Evolutionary conservation across 2,797 vertebrate genomes (phyloP).

Genomic region (Malurus splendens): DNA sequence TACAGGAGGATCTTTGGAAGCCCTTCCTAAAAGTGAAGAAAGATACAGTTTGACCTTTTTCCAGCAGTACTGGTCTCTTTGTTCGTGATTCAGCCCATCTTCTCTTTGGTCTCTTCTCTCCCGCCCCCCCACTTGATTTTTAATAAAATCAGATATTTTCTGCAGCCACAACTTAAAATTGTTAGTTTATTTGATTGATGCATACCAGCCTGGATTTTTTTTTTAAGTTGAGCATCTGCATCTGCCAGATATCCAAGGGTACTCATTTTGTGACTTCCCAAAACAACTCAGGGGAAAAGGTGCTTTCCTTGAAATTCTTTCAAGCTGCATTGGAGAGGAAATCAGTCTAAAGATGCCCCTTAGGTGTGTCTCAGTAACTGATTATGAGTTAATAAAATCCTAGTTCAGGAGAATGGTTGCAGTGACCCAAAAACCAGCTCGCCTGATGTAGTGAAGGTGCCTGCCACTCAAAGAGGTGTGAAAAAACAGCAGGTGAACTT

Average conservation of each 20-base stretch:
- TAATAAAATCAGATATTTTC: neutral
- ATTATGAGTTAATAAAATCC: neutral
- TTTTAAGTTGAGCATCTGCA: neutral
- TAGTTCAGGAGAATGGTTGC: neutral
- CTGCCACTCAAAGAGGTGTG: neutral
- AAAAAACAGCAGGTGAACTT: neutral
- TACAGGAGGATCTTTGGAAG: neutral
- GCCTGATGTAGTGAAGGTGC: neutral
- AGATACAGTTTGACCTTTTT: neutral
- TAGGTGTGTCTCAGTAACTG: neutral
- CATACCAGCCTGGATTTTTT: neutral
- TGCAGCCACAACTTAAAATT: neutral
- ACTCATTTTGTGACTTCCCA: neutral
- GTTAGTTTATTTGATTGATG: neutral
- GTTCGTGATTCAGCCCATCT: neutral
- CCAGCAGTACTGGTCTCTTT: neutral
- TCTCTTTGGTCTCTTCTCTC: neutral
- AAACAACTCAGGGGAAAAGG: neutral
- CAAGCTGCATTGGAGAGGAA: neutral
- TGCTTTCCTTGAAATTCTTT: neutral
- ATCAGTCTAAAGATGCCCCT: neutral
- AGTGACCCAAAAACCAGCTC: neutral
- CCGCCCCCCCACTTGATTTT: neutral
- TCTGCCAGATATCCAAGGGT: neutral
- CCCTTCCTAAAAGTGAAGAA: neutral